Conservation (phyloP, 2,113 vertebrate species). For the Corythoichthys intestinalis region DNA sequence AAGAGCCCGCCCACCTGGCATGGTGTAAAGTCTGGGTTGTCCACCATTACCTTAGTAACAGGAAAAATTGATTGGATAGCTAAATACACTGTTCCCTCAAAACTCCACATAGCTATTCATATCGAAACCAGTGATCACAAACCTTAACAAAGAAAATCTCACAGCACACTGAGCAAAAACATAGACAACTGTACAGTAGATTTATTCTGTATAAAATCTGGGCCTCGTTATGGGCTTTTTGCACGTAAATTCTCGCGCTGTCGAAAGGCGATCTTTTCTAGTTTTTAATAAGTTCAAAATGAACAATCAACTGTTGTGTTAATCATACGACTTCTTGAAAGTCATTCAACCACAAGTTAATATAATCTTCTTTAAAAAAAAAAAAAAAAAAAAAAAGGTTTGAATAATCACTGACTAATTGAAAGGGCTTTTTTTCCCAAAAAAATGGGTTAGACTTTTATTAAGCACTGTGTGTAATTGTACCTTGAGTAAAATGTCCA, state of each 20-base stretch:
- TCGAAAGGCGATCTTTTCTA: too few species aligned
- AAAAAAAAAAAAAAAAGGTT: background rate
- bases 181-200: too few species aligned
- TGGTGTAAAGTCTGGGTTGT: conserved; percentile 94
- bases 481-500: conserved; percentile 96
- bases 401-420: background rate
- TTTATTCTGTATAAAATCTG: too few species aligned
- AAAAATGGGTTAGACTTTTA: background rate
- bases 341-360: too few species aligned
- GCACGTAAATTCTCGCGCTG: too few species aligned
- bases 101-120: background rate
- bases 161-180: too few species aligned
- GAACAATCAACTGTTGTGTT: too few species aligned
- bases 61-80: background rate
- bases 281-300: too few species aligned
- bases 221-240: too few species aligned
- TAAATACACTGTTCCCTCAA: background rate
- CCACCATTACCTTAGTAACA: conserved; percentile 88
- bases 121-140: background rate
- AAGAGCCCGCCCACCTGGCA: conserved; percentile 97
- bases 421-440: background rate
- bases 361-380: background rate
- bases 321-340: background rate
- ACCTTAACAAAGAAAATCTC: too few species aligned
- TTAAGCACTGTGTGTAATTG: background rate